phyloP scores from a whole-genome alignment of 2,888 invertebrate species.

The Unio delphinus region DNA sequence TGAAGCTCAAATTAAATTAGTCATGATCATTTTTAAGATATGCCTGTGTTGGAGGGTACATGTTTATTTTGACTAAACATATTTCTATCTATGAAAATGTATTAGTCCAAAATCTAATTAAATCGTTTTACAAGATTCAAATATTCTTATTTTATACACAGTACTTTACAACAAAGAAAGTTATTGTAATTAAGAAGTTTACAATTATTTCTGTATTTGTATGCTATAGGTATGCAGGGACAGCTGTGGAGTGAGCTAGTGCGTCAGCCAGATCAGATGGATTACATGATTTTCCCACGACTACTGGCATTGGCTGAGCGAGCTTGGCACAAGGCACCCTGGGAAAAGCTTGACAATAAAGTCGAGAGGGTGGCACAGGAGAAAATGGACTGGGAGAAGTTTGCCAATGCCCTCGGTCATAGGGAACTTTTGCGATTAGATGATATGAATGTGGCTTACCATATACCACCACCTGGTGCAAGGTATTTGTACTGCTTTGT shows the following conservation, averaged over 20 bases:
- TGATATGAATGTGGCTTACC: slow-evolving; percentile 51
- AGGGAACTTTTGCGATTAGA: slow-evolving; percentile 63
- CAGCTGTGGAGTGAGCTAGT: slow-evolving; percentile 67
- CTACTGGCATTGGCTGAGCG: slow-evolving; percentile 66
- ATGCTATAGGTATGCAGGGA: slow-evolving; percentile 64
- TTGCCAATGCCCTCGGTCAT: slow-evolving; percentile 60
- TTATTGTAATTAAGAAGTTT: too few species aligned
- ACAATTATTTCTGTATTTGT: too few species aligned
- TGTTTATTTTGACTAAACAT: too few species aligned
- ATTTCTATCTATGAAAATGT: too few species aligned
- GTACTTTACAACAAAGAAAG: too few species aligned
- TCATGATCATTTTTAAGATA: too few species aligned
- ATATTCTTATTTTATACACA: too few species aligned
- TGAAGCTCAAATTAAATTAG: too few species aligned
- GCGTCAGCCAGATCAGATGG: slow-evolving; percentile 55
- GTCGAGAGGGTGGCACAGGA: slow-evolving; percentile 24
- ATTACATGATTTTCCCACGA: slow-evolving; percentile 60
- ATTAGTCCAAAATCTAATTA: too few species aligned
- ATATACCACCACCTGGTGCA: slow-evolving; percentile 66
- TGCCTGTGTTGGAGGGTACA: too few species aligned
- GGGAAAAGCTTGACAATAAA: slow-evolving; percentile 51
- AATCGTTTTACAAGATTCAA: too few species aligned
- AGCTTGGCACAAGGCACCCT: slow-evolving; percentile 64
- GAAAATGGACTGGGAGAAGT: slow-evolving; percentile 56
- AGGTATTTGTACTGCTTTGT: slow-evolving; percentile 26